These are phyloP conservation scores for Anguilla marmorata DNA, from an alignment of 2,797 vertebrate species.

Conservation along the genomic window DNA sequence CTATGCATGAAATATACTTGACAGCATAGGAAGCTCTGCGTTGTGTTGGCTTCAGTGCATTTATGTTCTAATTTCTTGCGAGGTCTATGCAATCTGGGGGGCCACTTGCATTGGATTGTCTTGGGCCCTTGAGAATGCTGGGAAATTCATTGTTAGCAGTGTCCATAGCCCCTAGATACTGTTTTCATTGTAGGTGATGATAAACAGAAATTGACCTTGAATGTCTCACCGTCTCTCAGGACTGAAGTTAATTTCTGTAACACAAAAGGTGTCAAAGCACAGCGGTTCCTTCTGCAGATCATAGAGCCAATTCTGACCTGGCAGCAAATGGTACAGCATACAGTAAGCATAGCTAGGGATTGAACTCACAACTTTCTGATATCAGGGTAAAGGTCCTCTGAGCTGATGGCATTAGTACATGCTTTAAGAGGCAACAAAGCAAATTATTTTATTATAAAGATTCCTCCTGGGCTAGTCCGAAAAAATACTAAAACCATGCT, in stretches of 20 bases:
- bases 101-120: background rate
- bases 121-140: background rate
- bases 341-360: background rate
- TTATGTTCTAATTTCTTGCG: background rate
- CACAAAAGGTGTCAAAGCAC: background rate
- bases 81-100: background rate
- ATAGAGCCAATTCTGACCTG: background rate
- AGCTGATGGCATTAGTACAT: background rate
- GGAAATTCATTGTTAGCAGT: background rate
- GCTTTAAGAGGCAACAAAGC: background rate
- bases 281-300: background rate
- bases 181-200: background rate
- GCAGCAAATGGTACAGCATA: background rate
- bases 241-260: background rate
- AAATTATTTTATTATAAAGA: background rate
- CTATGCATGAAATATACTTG: background rate
- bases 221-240: background rate
- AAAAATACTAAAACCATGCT: constrained; percentile 19
- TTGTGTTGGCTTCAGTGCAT: background rate
- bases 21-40: background rate
- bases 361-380: background rate
- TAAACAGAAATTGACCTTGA: background rate
- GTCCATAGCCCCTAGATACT: background rate
- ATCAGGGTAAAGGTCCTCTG: background rate
- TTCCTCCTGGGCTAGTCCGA: background rate